Conservation (phyloP, 1,140 invertebrate species). For the Brachystomella parvula region DNA sequence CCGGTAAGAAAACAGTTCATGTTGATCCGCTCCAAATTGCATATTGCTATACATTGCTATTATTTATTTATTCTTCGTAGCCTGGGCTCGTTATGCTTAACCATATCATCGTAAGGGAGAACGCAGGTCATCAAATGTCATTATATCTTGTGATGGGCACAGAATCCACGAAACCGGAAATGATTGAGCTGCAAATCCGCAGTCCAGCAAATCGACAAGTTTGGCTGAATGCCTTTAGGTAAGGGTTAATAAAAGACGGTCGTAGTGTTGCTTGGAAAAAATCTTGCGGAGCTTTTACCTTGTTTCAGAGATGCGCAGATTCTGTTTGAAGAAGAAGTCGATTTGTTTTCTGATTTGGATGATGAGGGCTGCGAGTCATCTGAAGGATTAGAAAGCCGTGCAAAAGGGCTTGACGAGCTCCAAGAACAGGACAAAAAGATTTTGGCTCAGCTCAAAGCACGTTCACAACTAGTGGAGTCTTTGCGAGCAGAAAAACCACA, state of each 20-base stretch:
- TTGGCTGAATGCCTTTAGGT: conserved; percentile 79
- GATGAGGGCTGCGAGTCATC: conserved; percentile 28
- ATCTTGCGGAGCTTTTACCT: not conserved
- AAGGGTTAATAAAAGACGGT: conserved; percentile 31
- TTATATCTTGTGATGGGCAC: conserved; percentile 31
- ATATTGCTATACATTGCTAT: conserved; percentile 3
- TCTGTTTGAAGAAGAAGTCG: conserved; percentile 27
- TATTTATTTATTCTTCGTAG: conserved; percentile 46
- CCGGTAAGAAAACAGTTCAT: conserved; percentile 18
- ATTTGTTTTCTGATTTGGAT: conserved; percentile 30
- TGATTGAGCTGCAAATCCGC: conserved; percentile 88
- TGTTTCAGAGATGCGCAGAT: conserved; percentile 24
- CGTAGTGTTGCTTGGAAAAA: not conserved
- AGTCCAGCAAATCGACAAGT: conserved; percentile 76
- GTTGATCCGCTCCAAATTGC: not conserved
- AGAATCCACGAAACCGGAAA: conserved; percentile 68
- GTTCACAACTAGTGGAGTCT: conserved; percentile 29
- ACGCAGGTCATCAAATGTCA: conserved; percentile 77
- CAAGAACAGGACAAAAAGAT: conserved; percentile 35
- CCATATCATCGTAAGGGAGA: conserved; percentile 82
- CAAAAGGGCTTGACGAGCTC: conserved; percentile 32
- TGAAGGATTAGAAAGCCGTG: conserved; percentile 28
- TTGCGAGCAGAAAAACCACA: conserved; percentile 30
- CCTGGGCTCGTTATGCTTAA: conserved; percentile 82
- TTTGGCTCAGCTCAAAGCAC: conserved; percentile 13